phyloP scores from a whole-genome alignment of 53 echinoderm and acorn worm species.

The Mesocentrotus franciscanus region DNA sequence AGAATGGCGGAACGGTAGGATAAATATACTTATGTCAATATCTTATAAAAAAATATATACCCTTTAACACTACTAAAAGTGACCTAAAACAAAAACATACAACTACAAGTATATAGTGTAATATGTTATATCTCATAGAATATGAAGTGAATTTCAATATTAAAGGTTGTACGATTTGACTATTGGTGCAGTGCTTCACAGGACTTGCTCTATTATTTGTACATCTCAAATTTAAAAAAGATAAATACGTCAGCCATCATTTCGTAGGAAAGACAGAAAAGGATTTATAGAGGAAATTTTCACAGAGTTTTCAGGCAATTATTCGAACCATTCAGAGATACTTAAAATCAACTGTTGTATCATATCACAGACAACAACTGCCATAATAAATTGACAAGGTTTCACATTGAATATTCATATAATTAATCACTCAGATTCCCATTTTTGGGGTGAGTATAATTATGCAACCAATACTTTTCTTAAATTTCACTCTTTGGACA shows the following conservation, averaged over 20 bases:
- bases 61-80: background rate
- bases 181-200: background rate
- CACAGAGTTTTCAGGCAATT: background rate
- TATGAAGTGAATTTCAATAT: background rate
- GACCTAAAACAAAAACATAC: background rate
- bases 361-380: background rate
- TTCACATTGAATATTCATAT: no score
- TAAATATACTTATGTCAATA: background rate
- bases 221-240: background rate
- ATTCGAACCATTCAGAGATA: background rate
- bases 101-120: background rate
- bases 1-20: background rate
- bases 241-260: background rate
- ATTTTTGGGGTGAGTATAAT: no score
- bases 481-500: no score
- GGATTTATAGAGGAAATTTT: background rate
- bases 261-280: background rate
- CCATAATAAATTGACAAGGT: no score
- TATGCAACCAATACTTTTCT: no score
- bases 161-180: background rate
- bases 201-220: background rate
- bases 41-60: background rate
- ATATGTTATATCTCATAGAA: background rate
- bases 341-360: background rate
- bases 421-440: no score